Evolutionary conservation across 2,888 invertebrate genomes (phyloP).

Genomic region (Escarpia spicata): DNA sequence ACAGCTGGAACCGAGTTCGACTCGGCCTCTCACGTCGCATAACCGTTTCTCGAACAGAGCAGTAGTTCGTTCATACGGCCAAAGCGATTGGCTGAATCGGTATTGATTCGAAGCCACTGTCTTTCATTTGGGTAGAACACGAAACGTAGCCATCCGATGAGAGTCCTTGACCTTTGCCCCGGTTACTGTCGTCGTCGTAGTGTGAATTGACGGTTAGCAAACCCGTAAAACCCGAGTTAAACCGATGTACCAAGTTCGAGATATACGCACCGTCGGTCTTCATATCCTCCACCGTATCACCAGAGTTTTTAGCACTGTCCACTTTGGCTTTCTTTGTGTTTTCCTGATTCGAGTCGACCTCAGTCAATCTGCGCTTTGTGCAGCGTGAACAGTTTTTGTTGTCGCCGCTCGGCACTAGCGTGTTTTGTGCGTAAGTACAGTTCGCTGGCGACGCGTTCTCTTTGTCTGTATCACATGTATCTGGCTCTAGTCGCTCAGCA

Average conservation of each 20-base stretch:
- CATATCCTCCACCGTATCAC: slow-evolving; percentile 14
- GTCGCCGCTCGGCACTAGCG: background rate
- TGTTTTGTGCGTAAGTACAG: background rate
- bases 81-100: background rate
- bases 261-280: slow-evolving; percentile 42
- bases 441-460: slow-evolving; percentile 14
- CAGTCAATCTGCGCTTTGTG: background rate
- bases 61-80: slow-evolving; percentile 6
- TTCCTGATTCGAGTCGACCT: background rate
- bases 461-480: slow-evolving; percentile 21
- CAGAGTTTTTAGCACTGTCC: slow-evolving; percentile 18
- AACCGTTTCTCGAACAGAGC: background rate
- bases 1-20: slow-evolving; percentile 4
- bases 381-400: slow-evolving; percentile 17
- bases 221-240: slow-evolving; percentile 58
- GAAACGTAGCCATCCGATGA: slow-evolving; percentile 23
- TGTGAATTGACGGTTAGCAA: slow-evolving; percentile 34
- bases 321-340: slow-evolving; percentile 21
- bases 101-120: background rate
- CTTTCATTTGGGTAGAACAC: slow-evolving; percentile 23
- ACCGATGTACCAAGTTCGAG: slow-evolving; percentile 56
- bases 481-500: background rate
- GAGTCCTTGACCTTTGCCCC: background rate
- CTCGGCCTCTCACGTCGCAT: background rate
- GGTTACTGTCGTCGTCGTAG: background rate